Evolutionary conservation across 2,888 invertebrate genomes (phyloP), one percentile per base, ranked within the genome.

Genomic region (Calameuta idolon): DNA sequence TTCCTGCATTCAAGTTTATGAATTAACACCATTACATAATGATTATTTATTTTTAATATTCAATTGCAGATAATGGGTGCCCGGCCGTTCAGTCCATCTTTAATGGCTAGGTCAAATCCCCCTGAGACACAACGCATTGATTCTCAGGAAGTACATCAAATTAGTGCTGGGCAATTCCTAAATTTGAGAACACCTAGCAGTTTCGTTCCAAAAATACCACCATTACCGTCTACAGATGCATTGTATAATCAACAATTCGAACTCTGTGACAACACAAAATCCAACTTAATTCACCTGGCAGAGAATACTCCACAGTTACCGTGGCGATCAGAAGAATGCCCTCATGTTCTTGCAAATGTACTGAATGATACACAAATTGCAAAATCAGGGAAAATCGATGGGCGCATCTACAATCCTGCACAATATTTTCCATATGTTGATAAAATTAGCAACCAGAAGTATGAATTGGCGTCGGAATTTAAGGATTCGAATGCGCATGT

Each of bases 171-270:
- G 31, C 75, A 75, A 12, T 31, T 73, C 12, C 74, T 86, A n/a
- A 89, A 89, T 78, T 87, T 91, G 73, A 89, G 89, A 34, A 91
- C 88, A 68, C 91, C 91, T 1, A 91, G 90, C 75, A 90, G 90
- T 81, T 91, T 91, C 40, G 84, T 89, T 3, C 79, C 83, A 12
- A 88, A 90, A 86, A 79, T n/a, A 69, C n/a, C 79, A n/a, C 31
- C 71, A 71, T 68, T 30, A 69, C 75, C 76, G 33, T n/a, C 68
- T 68, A 23, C 69, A 31, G 75, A 78, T 69, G 76, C 68, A n/a
- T 35, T 68, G 23, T 71, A 78, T n/a, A 78, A 76, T 31, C 76
- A 78, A 69, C 75, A 75, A 71, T 35, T n/a, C 15, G 75, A 73
- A 69, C 30, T 76, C 33, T 69, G 68, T 69, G 78, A 69, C 0